Conservation (phyloP, 2,113 vertebrate genomes). For the Perognathus longimembris region DNA sequence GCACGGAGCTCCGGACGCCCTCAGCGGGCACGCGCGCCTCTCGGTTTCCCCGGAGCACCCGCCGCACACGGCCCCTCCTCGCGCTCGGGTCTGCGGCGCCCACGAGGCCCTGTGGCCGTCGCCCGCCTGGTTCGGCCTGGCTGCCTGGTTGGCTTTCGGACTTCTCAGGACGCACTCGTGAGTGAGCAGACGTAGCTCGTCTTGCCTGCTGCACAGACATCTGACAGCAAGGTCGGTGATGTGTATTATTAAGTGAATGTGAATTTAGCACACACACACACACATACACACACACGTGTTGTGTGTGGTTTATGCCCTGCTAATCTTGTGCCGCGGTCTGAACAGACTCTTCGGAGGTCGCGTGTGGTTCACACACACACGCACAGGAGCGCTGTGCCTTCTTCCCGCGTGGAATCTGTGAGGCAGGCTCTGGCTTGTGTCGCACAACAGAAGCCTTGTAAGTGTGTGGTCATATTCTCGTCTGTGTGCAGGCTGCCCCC, state of each 20-base stretch:
- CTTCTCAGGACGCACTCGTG: conserved; percentile 49
- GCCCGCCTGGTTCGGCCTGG: neutral
- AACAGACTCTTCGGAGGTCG: neutral
- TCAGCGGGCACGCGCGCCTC: neutral
- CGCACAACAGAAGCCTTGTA: conserved; percentile 46
- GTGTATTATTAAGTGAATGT: conserved; percentile 47
- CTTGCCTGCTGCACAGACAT: conserved; percentile 45
- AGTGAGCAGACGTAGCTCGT: conserved; percentile 63
- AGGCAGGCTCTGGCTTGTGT: neutral
- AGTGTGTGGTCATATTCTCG: conserved; percentile 71
- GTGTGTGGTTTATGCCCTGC: neutral
- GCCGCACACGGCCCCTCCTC: neutral
- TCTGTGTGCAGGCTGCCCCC: conserved; percentile 82
- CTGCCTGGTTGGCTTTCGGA: conserved; percentile 42
- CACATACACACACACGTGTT: neutral
- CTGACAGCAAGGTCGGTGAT: conserved; percentile 61
- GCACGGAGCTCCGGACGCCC: neutral
- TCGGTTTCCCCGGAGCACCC: neutral
- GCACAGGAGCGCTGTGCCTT: neutral
- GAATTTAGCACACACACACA: neutral
- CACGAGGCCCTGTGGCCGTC: neutral
- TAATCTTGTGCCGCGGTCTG: neutral
- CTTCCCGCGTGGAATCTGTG: neutral
- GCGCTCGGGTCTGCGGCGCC: neutral
- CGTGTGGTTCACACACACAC: neutral